Evolutionary conservation across 2,888 invertebrate species (phyloP), one percentile per base, ranked within the genome.

Genomic region (Andrena trimmerana): DNA sequence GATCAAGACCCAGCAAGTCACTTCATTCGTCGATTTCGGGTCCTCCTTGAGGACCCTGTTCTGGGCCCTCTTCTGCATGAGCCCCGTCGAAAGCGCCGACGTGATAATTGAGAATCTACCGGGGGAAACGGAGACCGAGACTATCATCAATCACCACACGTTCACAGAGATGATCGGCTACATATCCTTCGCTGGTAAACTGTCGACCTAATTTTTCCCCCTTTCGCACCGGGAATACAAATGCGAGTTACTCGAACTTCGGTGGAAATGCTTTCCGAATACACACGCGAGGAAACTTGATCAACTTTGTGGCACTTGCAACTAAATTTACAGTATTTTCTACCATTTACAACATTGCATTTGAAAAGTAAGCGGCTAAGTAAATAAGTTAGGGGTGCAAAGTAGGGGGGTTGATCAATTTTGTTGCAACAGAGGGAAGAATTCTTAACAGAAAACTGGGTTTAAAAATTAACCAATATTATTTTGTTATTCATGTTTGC

Each of bases 51-150:
- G 96, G 88, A 96, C 96, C 0, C 94, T 96, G 71, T 97, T 97
- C 91, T 97, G 97, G 97, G 96, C 96, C 0, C 92, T 97, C 31
- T 96, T 97, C 88, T 96, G 96, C 87, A 96, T 96, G 96, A 95
- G 96, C 0, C 95, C 96, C 0, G 92, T 96, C 76, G 96, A 96
- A 88, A 95, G 96, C 42, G 96, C 96, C 0, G 96, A 96, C 86
- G 96, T 96, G 16, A 94, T 97, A 10, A 95, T 96, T 36, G 96
- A 96, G 89, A 96, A 96, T 90, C 90, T 95, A 31, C 95, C 95
- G 0, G 94, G 94, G 0, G 94, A 94, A 78, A 93, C 93, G 0
- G 94, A 95, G 16, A 94, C 94, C 27, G 94, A 94, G 29, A 93
- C 94, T 0, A 94, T 95, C 10, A 94, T 95, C 71, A 96, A 96